Evolutionary conservation across 1,140 invertebrate genomes (phyloP).

Genomic region (Campoletis sonorensis): DNA sequence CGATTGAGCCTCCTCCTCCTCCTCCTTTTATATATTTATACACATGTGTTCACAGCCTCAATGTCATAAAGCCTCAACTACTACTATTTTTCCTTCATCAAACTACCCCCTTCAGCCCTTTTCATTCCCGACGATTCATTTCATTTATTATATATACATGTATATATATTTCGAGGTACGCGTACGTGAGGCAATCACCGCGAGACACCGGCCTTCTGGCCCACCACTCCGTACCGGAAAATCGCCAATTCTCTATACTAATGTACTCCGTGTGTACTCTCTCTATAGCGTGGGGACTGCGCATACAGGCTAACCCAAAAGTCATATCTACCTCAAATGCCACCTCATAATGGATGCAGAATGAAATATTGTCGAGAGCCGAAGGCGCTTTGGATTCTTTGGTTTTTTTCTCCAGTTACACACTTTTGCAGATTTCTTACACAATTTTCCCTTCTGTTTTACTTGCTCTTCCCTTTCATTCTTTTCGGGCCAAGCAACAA

Average conservation of each 20-base stretch:
- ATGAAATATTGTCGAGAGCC: not conserved
- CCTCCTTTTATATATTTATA: not conserved
- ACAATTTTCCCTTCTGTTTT: no score
- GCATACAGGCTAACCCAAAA: no score
- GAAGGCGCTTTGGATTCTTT: no score
- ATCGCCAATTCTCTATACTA: conserved; percentile 13
- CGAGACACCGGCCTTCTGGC: conserved; percentile 10
- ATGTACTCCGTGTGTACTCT: not conserved
- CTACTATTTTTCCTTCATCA: no score
- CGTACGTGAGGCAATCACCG: conserved; percentile 39
- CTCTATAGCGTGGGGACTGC: not conserved
- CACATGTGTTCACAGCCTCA: not conserved
- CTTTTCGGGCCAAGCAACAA: no score
- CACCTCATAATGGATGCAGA: no score
- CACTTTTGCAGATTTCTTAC: no score
- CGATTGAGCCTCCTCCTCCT: conserved; percentile 23
- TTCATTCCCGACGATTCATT: not conserved
- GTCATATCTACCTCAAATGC: no score
- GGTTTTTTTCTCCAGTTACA: no score
- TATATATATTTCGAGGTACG: not conserved
- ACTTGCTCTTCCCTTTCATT: no score
- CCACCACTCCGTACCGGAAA: conserved; percentile 31
- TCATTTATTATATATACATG: not conserved
- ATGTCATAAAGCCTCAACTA: not conserved
- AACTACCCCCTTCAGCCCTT: not conserved